A percentile compares a stretch with the other conserved stretches of the same genome.
Conservation (phyloP, 2,888 invertebrate species). For the Achlya flavicornis region DNA sequence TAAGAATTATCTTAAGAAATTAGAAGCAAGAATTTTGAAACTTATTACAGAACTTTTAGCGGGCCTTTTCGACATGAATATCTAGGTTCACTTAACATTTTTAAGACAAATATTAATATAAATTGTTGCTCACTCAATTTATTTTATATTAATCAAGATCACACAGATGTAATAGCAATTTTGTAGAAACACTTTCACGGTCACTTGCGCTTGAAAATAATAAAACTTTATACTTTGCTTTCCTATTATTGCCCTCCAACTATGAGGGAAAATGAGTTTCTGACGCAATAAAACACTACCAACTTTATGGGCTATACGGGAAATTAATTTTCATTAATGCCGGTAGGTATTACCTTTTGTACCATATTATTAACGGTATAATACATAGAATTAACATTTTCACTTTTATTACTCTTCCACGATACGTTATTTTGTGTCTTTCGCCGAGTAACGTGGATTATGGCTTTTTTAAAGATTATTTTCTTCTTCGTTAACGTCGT, state of each 20-base stretch:
- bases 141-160: background rate
- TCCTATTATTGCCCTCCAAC: conserved; percentile 12
- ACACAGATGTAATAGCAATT: background rate
- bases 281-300: conserved; percentile 3
- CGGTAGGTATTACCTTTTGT: conserved; percentile 6
- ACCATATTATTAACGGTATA: conserved; percentile 4
- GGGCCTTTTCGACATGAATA: too few species aligned
- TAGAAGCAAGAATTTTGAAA: too few species aligned
- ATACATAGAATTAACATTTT: conserved; percentile 13
- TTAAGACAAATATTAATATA: too few species aligned
- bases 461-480: background rate
- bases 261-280: conserved; percentile 12
- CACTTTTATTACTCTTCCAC: conserved; percentile 1
- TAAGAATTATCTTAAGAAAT: too few species aligned
- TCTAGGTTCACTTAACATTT: too few species aligned
- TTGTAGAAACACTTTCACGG: background rate
- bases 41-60: too few species aligned
- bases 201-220: background rate
- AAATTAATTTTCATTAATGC: conserved; percentile 17
- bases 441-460: background rate
- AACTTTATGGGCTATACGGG: conserved; percentile 14
- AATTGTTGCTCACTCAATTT: too few species aligned
- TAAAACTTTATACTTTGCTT: background rate
- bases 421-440: conserved; percentile 5
- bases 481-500: background rate